Conservation (phyloP, 2,888 invertebrate genomes). For the Nephrotoma appendiculata region DNA sequence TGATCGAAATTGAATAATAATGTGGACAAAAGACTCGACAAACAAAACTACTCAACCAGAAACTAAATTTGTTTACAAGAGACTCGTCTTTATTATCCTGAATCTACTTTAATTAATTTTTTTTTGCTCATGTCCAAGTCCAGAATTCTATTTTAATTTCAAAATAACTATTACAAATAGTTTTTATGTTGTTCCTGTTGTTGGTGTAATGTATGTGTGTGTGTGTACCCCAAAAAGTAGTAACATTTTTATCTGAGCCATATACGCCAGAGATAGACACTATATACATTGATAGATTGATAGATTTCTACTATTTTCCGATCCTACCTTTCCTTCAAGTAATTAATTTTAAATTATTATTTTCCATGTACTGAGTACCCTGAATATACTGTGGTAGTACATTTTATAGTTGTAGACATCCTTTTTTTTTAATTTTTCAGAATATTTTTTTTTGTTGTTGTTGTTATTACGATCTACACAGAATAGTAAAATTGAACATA, state of each 20-base stretch:
- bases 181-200: not conserved
- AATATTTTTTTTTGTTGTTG: not conserved
- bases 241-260: not conserved
- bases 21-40: not conserved
- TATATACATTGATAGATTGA: not conserved
- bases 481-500: not conserved
- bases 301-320: not conserved
- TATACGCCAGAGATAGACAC: not conserved
- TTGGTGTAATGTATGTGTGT: no score
- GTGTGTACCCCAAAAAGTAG: not conserved
- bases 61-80: not conserved
- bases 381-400: not conserved
- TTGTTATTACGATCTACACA: not conserved
- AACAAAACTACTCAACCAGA: not conserved
- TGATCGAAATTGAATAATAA: not conserved
- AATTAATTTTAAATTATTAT: not conserved
- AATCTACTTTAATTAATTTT: not conserved
- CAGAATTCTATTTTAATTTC: not conserved
- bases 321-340: not conserved
- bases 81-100: not conserved
- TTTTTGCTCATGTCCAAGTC: not conserved
- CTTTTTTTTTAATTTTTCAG: not conserved
- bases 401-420: not conserved
- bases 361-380: not conserved
- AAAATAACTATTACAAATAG: not conserved